These are phyloP conservation scores for Drusus annulatus DNA, from an alignment of 1,140 invertebrate species.

Conservation along the genomic window DNA sequence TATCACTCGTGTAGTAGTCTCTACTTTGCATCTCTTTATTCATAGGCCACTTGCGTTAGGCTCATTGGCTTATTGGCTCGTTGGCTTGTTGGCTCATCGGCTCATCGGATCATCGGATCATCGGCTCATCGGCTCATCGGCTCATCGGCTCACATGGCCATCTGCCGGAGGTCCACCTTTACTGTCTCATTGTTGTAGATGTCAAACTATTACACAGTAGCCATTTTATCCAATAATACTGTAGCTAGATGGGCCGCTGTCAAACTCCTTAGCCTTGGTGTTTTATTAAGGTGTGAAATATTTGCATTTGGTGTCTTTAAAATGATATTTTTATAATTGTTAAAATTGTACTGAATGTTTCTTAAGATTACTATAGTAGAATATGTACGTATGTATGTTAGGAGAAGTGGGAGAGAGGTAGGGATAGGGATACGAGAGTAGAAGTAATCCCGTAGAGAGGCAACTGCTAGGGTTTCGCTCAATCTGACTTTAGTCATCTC, in stretches of 20 bases:
- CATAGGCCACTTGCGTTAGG: no score
- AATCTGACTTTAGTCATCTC: constrained; percentile 37
- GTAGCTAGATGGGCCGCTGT: constrained; percentile 31
- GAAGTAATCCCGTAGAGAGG: constrained; percentile 48
- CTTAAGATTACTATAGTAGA: constrained; percentile 56
- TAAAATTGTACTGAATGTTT: constrained; percentile 60
- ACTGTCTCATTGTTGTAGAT: constrained; percentile 14
- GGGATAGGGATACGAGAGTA: constrained; percentile 8
- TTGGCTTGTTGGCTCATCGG: no score
- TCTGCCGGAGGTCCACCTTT: no score
- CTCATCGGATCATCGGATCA: no score
- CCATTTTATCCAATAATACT: no score
- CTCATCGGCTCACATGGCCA: no score
- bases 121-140: no score
- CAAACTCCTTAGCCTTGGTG: constrained; percentile 39
- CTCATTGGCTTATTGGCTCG: no score
- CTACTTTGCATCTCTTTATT: constrained; percentile 11
- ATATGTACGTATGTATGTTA: no score
- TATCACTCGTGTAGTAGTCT: constrained; percentile 8
- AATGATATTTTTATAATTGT: constrained; percentile 60
- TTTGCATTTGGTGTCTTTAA: constrained; percentile 59
- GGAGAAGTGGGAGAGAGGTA: neutral
- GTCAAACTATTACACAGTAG: no score
- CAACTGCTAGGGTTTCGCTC: constrained; percentile 42
- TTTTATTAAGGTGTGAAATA: constrained; percentile 49